Conservation (phyloP, 1,140 invertebrate species). For the Rhopalosiphum padi region DNA sequence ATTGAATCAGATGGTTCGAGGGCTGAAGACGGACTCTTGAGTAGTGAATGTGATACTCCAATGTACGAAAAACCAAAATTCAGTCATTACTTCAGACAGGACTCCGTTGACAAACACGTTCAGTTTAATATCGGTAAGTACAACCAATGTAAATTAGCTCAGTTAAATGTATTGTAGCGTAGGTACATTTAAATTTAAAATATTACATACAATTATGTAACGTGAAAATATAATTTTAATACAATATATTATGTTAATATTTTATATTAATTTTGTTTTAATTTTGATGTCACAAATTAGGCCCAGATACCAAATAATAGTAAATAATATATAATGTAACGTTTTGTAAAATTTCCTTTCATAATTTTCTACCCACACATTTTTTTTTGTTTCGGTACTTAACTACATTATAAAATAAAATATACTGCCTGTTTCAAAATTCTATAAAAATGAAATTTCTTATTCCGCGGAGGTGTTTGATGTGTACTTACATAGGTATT, state of each 20-base stretch:
- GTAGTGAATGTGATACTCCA: slow-evolving; percentile 65
- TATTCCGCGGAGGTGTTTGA: too few species aligned
- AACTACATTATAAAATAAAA: too few species aligned
- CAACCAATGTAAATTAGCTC: too few species aligned
- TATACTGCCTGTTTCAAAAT: too few species aligned
- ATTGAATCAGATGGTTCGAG: slow-evolving; percentile 50
- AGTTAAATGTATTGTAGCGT: background rate
- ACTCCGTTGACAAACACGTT: slow-evolving; percentile 64
- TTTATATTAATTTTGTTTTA: background rate
- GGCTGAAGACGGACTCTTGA: slow-evolving; percentile 57
- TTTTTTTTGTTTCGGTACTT: too few species aligned
- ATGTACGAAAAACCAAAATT: slow-evolving; percentile 63
- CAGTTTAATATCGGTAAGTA: slow-evolving; percentile 64
- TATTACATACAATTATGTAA: background rate
- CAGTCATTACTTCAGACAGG: slow-evolving; percentile 39
- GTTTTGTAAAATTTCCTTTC: too few species aligned
- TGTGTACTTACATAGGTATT: too few species aligned
- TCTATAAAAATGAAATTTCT: too few species aligned
- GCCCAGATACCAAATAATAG: background rate
- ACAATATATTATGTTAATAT: background rate
- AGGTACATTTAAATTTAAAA: background rate
- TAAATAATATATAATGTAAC: too few species aligned
- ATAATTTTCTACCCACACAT: too few species aligned
- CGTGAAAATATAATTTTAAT: background rate
- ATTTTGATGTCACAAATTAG: background rate